Conservation (phyloP, 2,113 vertebrate genomes). For the Epinephelus cyanopodus region DNA sequence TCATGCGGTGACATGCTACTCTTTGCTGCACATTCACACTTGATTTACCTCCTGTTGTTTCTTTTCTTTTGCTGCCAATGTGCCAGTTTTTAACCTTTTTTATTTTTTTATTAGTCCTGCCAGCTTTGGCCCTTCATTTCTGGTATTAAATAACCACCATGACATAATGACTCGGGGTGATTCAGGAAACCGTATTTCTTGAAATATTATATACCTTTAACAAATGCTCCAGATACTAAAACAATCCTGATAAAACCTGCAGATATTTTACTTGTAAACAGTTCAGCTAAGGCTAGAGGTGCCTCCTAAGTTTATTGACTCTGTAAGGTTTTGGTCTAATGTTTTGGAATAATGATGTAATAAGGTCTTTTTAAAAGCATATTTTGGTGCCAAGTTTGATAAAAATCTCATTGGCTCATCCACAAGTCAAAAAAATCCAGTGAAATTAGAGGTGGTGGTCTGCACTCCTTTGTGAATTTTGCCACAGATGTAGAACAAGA, state of each 20-base stretch:
- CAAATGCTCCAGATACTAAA: too few species aligned
- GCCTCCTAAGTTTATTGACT: too few species aligned
- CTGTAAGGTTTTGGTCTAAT: too few species aligned
- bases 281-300: too few species aligned
- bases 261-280: too few species aligned
- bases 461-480: not conserved
- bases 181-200: too few species aligned
- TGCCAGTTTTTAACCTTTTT: too few species aligned
- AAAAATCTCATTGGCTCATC: not conserved
- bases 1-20: not conserved
- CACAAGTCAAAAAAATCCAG: not conserved
- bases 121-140: not conserved
- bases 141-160: not conserved
- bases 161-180: not conserved
- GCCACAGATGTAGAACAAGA: not conserved
- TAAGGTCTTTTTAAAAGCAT: not conserved
- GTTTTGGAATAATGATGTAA: too few species aligned
- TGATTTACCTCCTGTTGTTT: not conserved
- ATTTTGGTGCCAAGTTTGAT: not conserved
- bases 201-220: too few species aligned
- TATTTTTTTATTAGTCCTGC: not conserved
- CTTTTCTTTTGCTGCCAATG: too few species aligned
- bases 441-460: not conserved
- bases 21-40: not conserved
- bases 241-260: too few species aligned